Evolutionary conservation across 1,140 invertebrate genomes (phyloP), one percentile per base, ranked within the genome.

Genomic region (Nasonia vitripennis): DNA sequence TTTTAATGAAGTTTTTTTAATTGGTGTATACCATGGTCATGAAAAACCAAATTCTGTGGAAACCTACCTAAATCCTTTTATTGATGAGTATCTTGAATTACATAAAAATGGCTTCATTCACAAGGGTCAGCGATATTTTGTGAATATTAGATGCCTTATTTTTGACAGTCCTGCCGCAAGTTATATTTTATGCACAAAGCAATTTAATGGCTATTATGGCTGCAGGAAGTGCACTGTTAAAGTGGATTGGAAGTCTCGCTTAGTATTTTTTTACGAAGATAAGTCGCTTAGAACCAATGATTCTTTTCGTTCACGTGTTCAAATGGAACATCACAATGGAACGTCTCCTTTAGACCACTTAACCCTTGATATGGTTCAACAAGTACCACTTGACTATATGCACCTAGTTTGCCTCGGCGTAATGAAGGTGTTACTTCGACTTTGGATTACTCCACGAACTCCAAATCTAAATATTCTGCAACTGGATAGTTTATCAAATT

Each of bases 371-470:
- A 87, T 85, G 41, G 55, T 85, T 7, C 0, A 41, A 17, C 62
- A 86, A 34, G 74, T 83, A 27, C 78, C 84, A 9, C 2, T 85
- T 0, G 84, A 85, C 62, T 84, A 84, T 34, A 84, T 81, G 78
- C 84, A 87, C 34, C 23, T 78, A 12, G 77, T 68, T 0, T 77
- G 41, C n/a, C 37, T 86, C 0, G 74, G 86, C 2, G 48, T 77
- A 6, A 86, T 51, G 23, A 83, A 86, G 23, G 37, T 27, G 12
- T 6, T 82, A 23, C 23, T 81, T 7, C 55, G 23, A 6, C 20
- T 67, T 1, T 79, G 78, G 51, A 23, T 79, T 2, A 27, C 11
- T 3, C n/a, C 9, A 37, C 27, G 7, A 74, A n/a, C 71, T 0
- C 37, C 20, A 45, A n/a, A 55, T 14, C 23, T 78, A 45, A 71